Conservation (phyloP, 1,140 invertebrate genomes). For the Maniola jurtina region DNA sequence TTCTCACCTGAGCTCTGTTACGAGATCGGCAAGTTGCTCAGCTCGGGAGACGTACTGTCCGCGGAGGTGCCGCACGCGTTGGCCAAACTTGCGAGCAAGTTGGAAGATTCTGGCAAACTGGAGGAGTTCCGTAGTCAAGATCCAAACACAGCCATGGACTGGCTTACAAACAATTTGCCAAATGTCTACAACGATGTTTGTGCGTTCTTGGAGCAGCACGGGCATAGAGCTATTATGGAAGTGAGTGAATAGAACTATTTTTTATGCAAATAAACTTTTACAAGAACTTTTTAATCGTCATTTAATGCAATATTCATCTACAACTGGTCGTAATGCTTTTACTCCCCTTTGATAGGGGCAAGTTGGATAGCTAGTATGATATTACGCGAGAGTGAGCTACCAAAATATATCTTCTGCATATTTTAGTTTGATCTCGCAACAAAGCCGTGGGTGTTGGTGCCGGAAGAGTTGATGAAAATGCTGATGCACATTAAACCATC, state of each 20-base stretch:
- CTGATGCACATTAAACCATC: constrained; percentile 78
- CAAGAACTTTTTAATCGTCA: no score
- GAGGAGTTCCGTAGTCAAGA: constrained; percentile 80
- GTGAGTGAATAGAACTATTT: constrained; percentile 59
- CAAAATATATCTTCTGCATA: neutral
- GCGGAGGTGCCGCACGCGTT: constrained; percentile 82
- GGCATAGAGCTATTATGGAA: constrained; percentile 87
- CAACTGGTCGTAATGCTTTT: no score
- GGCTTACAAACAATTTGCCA: constrained; percentile 80
- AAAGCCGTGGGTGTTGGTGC: constrained; percentile 84
- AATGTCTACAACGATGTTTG: constrained; percentile 75
- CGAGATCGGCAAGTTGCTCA: constrained; percentile 82
- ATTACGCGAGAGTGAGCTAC: no score
- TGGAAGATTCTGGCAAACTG: constrained; percentile 70
- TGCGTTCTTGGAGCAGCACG: constrained; percentile 85
- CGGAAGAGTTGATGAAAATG: constrained; percentile 80
- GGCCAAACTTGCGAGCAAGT: constrained; percentile 77
- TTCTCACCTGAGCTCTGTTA: constrained; percentile 80
- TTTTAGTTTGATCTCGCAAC: constrained; percentile 83
- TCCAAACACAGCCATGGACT: constrained; percentile 77
- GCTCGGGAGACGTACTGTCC: constrained; percentile 84
- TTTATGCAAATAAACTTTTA: no score
- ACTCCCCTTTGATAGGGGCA: no score
- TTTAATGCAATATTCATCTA: no score
- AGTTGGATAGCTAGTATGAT: no score